Conservation (phyloP, 2,888 invertebrate genomes). For the Tetramorium bicarinatum region DNA sequence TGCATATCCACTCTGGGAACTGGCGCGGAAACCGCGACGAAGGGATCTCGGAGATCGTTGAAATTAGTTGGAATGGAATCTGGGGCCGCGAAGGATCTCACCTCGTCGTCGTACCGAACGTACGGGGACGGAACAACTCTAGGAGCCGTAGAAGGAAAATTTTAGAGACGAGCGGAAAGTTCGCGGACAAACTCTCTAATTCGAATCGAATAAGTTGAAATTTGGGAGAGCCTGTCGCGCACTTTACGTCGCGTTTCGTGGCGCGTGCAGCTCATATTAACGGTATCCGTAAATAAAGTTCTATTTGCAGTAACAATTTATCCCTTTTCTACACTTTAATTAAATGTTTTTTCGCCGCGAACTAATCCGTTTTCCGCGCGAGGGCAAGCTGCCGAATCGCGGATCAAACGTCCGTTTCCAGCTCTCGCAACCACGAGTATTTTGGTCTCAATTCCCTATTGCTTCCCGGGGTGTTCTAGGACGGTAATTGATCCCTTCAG, state of each 20-base stretch:
- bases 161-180: neutral
- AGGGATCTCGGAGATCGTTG: conserved; percentile 53
- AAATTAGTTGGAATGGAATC: conserved; percentile 33
- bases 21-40: conserved; percentile 2
- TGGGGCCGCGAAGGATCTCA: neutral
- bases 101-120: neutral
- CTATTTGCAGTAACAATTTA: conserved; percentile 17
- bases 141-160: neutral
- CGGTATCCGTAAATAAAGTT: neutral
- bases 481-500: conserved; percentile 52
- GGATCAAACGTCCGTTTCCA: conserved; percentile 18
- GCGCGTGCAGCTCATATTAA: neutral
- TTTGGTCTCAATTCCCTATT: conserved; percentile 23
- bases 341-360: conserved; percentile 3
- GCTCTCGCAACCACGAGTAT: conserved; percentile 6
- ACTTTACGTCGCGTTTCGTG: neutral
- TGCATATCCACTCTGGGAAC: conserved; percentile 49
- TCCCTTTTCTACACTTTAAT: conserved; percentile 3
- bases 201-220: neutral
- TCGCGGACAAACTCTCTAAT: neutral
- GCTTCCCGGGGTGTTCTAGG: neutral
- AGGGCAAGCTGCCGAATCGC: neutral
- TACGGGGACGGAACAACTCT: neutral
- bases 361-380: conserved; percentile 9
- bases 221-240: neutral